These are phyloP conservation scores for Pogonocherus hispidulus DNA, from an alignment of 2,888 invertebrate species.

Conservation along the genomic window DNA sequence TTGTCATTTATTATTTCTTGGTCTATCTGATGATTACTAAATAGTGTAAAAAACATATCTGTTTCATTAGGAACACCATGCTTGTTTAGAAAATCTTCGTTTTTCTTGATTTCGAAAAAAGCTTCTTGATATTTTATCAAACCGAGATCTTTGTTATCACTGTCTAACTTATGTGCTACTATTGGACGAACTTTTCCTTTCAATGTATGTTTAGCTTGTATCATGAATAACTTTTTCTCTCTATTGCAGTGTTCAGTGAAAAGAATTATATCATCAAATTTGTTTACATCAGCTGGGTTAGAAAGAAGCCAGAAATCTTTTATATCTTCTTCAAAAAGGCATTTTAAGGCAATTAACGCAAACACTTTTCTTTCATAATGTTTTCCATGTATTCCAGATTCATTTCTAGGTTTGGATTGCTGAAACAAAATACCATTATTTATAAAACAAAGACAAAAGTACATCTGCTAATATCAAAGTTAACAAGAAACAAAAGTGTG, in stretches of 20 bases:
- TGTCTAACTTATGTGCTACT: slow-evolving; percentile 16
- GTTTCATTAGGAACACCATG: neutral
- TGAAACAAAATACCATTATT: neutral
- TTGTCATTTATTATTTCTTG: slow-evolving; percentile 10
- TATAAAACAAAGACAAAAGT: too few relatives aligned
- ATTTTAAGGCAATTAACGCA: slow-evolving; percentile 32
- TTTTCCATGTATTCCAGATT: slow-evolving; percentile 33
- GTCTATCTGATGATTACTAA: slow-evolving; percentile 14
- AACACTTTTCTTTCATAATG: slow-evolving; percentile 29
- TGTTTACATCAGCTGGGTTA: slow-evolving; percentile 8
- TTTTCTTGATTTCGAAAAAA: slow-evolving; percentile 1
- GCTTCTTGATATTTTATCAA: slow-evolving; percentile 21
- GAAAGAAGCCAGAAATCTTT: slow-evolving; percentile 33
- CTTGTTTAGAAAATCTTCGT: neutral
- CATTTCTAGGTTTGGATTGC: slow-evolving; percentile 4
- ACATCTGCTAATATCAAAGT: too few relatives aligned
- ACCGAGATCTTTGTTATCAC: neutral
- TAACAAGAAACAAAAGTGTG: too few relatives aligned
- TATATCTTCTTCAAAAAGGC: slow-evolving; percentile 27
- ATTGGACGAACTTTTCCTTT: neutral
- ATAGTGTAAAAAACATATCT: slow-evolving; percentile 17
- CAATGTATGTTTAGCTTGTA: slow-evolving; percentile 31
- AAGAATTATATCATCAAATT: slow-evolving; percentile 34
- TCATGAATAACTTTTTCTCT: slow-evolving; percentile 18
- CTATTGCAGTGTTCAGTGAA: slow-evolving; percentile 14